Conservation (phyloP, 2,888 invertebrate species). For the Drosophila yooni region DNA sequence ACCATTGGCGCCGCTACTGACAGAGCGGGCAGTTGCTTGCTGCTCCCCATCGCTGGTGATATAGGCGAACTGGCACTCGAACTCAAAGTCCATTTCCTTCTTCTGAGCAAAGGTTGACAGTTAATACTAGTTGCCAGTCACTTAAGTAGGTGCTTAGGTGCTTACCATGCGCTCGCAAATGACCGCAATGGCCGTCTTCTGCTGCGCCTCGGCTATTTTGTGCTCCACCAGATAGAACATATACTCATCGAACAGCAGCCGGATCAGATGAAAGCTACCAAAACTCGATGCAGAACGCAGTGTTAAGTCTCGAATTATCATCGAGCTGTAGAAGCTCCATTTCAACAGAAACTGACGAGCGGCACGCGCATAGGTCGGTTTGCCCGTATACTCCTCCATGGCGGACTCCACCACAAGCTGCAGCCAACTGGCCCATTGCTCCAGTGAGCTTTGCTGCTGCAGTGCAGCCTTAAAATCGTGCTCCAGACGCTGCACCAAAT, state of each 20-base stretch:
- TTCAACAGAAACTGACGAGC: conserved; percentile 97
- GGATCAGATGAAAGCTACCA: conserved; percentile 99
- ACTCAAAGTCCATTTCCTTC: conserved; percentile 83
- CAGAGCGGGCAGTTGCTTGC: conserved; percentile 51
- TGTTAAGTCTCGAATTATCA: conserved; percentile 98
- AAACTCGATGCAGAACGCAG: conserved; percentile 98
- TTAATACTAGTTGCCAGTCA: conserved; percentile 33
- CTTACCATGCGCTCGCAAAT: conserved; percentile 87
- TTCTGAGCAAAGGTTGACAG: conserved; percentile 65
- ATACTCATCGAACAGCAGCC: conserved; percentile 99
- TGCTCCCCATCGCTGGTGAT: conserved; percentile 74
- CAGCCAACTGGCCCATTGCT: conserved; percentile 99
- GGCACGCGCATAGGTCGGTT: conserved; percentile 92
- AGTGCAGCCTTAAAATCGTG: conserved; percentile 96
- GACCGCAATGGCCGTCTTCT: conserved; percentile 97
- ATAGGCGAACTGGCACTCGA: conserved; percentile 83
- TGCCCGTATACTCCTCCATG: conserved; percentile 94
- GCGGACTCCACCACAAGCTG: conserved; percentile 96
- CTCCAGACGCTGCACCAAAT: conserved; percentile 92
- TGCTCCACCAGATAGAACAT: conserved; percentile 99
- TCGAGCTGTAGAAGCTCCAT: conserved; percentile 99
- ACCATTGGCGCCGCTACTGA: conserved; percentile 15
- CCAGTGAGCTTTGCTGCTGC: conserved; percentile 96
- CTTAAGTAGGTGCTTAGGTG: conserved; percentile 23
- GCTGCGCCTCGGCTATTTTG: conserved; percentile 95